Conservation (phyloP, 1,140 invertebrate species). For the Magallana angulata region DNA sequence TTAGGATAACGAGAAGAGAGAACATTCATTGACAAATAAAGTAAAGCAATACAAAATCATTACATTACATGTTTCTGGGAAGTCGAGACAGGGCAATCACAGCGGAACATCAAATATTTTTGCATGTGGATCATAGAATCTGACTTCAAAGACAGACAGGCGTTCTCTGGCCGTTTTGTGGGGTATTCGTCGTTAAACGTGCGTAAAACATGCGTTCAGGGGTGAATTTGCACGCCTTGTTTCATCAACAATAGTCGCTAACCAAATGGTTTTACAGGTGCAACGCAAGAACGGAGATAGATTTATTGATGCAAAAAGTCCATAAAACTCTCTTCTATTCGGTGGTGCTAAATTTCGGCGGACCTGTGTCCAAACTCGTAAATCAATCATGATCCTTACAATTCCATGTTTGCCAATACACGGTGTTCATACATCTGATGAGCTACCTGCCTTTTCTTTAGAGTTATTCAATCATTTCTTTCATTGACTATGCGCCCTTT, state of each 20-base stretch:
- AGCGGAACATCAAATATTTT: slow-evolving; percentile 8
- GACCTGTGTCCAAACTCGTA: neutral
- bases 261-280: slow-evolving; percentile 7
- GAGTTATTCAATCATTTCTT: neutral
- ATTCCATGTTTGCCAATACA: neutral
- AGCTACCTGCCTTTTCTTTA: neutral
- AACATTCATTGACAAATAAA: too few species aligned
- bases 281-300: neutral
- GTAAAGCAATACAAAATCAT: too few species aligned
- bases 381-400: neutral
- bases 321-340: neutral
- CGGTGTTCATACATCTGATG: neutral
- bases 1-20: too few species aligned
- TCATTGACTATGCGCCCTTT: neutral
- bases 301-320: slow-evolving; percentile 14
- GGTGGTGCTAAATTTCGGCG: neutral
- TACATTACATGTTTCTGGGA: neutral
- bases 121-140: neutral
- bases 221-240: slow-evolving; percentile 10
- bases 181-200: slow-evolving; percentile 12
- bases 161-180: neutral
- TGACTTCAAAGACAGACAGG: neutral
- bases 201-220: slow-evolving; percentile 10
- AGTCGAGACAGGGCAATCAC: neutral
- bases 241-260: slow-evolving; percentile 4